Base-by-base conservation (phyloP, 35 echinoderm and acorn worm genomes). In the Stichopus chloronotus region DNA sequence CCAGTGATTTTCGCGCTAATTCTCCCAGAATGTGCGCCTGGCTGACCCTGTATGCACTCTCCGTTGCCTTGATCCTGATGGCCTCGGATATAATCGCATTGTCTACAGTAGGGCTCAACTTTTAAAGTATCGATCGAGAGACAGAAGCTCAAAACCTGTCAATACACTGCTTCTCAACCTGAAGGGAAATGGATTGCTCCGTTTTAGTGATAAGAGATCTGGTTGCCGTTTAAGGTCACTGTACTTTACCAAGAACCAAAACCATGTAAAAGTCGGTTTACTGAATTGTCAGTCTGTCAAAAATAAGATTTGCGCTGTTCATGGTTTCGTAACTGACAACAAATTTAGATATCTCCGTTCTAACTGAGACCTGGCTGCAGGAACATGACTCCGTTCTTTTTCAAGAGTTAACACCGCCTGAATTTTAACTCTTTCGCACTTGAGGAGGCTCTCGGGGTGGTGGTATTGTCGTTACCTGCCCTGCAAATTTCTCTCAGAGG, bases 301-400 rank as follows among this genome's bases (percentile, higher is more conserved):
- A 78, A 78, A 78, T 78, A 78, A 78, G 74, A 22, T 19, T 8
- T 8, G 74, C 52, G 7, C 74, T 78, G 74, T 78, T 17, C 16
- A 78, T 8, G 71, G 52, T 2, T 78, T 78, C n/a, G 14, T 8
- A 2, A 78, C 74, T 2, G 74, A 78, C 14, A 17, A 78, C 7
- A 78, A 78, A n/a, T 30, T 78, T 78, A 78, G 74, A 78, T 22
- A 78, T 78, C 19, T 78, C 74, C 52, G 74, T 22, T 78, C 74
- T 78, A 5, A 5, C 74, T 78, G 74, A 78, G 14, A 78, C 74
- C 74, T 78, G 7, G 74, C n/a, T 78, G 5, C 74, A 78, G 14
- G n/a, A 78, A 78, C 5, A 8, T 2, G 74, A 78, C 52, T 78
- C 74, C 52, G 74, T 5, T 4, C 74, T 8, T 8, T 78, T 78